Percentiles rank a stretch among this genome's conserved stretches.
Conservation (phyloP, 92 coral and sea anemone genomes). For the Pocillopora meandrina region DNA sequence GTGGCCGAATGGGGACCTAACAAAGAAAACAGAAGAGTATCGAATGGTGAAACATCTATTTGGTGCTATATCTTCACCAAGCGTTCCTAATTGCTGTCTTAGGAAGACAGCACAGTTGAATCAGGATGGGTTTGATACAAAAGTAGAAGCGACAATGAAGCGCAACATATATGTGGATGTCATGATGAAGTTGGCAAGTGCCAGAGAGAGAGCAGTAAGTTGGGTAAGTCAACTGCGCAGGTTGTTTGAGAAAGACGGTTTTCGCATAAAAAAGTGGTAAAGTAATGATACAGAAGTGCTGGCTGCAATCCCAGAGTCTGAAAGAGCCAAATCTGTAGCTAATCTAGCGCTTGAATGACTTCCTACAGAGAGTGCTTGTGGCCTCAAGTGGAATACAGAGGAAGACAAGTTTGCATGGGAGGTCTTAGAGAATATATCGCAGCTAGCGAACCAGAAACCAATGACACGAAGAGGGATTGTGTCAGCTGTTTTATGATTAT, state of each 20-base stretch:
- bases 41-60: too few relatives aligned
- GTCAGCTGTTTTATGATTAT: too few relatives aligned
- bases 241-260: not conserved
- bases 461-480: too few relatives aligned
- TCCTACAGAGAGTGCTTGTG: too few relatives aligned
- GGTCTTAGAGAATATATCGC: conserved; percentile 43
- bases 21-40: conserved; percentile 43
- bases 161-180: conserved; percentile 34
- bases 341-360: too few relatives aligned
- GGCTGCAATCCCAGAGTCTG: not conserved
- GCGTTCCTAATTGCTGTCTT: conserved; percentile 46
- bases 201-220: conserved; percentile 20
- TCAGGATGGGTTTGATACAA: not conserved
- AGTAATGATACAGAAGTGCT: conserved; percentile 53
- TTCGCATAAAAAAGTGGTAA: conserved; percentile 45
- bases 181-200: conserved; percentile 44
- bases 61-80: conserved; percentile 35
- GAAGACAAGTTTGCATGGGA: too few relatives aligned
- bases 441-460: not conserved
- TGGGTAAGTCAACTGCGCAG: conserved; percentile 43
- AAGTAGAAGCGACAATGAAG: conserved; percentile 22
- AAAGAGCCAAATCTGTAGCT: too few relatives aligned
- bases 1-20: conserved; percentile 53
- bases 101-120: conserved; percentile 16
- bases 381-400: too few relatives aligned